Evolutionary conservation across 2,113 vertebrate species (phyloP), one percentile per base, ranked within the genome.

Genomic region (Microtus richardsoni): DNA sequence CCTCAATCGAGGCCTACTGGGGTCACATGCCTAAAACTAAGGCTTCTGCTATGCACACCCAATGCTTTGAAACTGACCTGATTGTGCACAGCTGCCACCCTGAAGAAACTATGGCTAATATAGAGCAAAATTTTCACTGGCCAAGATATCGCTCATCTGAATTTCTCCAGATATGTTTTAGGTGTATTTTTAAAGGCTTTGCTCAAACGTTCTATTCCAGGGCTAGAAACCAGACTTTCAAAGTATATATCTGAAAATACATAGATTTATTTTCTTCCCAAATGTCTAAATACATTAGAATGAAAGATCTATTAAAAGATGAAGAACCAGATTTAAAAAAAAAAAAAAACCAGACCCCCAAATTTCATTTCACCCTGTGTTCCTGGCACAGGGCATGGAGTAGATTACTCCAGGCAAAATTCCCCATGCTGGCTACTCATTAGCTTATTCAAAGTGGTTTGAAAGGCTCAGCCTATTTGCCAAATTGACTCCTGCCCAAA

Each of bases 361-460:
- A 66, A 77, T 92, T 85, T 74, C 73, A 64, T 64, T 78, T n/a
- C 7, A 82, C 49, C 77, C 88, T 54, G 19, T 82, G 88, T 89
- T 95, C 71, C 82, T 83, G 93, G 73, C 82, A 93, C 41, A 47
- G 68, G 96, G 83, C 4, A 28, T 2, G 49, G 73, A 80, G 49
- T 62, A 75, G 49, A 93, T 75, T 86, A 82, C 88, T 3, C 2
- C 62, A 71, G 90, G 95, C 90, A 75, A 93, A 78, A 47, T 80
- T 93, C 82, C 90, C 90, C 71, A 60, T 11, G 41, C 91, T 30
- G 94, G 77, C 88, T 97, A 82, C 86, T 97, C 90, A 96, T 96
- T 94, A 96, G 93, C 86, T 96, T 97, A 95, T 89, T 95, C 97
- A 86, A 94, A 95, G 96, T 52, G 91, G 95, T 88, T 97, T 96